Percentiles rank a stretch among this genome's conserved stretches.
Evolutionary conservation across 37 sponge, comb jelly and placozoan genomes (phyloP).

Genomic region (Geodia barretti): DNA sequence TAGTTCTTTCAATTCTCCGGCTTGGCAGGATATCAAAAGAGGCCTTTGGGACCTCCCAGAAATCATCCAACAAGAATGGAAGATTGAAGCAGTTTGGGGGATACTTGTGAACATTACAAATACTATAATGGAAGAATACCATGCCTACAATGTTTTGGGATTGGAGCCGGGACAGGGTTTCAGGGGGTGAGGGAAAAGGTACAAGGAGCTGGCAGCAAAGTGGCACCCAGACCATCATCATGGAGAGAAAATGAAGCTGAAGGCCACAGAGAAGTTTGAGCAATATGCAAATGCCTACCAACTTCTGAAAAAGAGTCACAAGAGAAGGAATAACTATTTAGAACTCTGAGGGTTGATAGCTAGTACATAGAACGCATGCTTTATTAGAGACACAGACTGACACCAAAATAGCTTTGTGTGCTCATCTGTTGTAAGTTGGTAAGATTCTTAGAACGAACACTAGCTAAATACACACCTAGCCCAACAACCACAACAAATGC

Average conservation of each 20-base stretch:
- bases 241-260: constrained; percentile 23
- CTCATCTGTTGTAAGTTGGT: no score
- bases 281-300: constrained; percentile 82
- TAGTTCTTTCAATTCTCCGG: constrained; percentile 73
- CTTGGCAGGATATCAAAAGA: constrained; percentile 72
- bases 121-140: no score
- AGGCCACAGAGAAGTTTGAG: constrained; percentile 74
- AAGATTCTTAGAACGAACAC: no score
- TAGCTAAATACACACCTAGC: no score
- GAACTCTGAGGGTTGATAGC: no score
- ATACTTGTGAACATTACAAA: no score
- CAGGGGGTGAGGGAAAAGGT: constrained; percentile 52
- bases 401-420: no score
- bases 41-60: constrained; percentile 21
- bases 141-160: constrained; percentile 47
- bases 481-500: no score
- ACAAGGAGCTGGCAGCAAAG: constrained; percentile 46
- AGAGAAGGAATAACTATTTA: constrained; percentile 6
- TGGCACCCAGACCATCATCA: constrained; percentile 89
- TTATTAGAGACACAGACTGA: no score
- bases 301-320: constrained; percentile 46
- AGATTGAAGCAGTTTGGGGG: no score
- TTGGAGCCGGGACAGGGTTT: constrained; percentile 38
- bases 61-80: not conserved
- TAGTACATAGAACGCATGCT: no score